phyloP scores from a whole-genome alignment of 2,113 vertebrate genomes.

The Melospiza georgiana region DNA sequence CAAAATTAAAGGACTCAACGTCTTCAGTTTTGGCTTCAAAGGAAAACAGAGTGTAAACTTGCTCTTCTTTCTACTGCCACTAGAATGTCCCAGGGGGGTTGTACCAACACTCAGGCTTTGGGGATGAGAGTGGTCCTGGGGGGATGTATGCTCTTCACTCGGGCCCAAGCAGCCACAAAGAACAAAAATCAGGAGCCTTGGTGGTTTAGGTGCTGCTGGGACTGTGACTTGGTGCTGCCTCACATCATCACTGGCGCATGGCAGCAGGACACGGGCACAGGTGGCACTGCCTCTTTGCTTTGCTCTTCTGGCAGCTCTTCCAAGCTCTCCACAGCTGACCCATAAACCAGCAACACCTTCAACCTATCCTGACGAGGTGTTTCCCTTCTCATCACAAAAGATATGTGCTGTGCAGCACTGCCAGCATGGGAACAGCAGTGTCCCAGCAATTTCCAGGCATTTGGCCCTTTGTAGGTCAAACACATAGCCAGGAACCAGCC shows the following conservation, averaged over 20 bases:
- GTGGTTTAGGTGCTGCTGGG: neutral
- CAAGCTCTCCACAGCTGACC: neutral
- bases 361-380: neutral
- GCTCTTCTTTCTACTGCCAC: neutral
- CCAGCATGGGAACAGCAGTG: neutral
- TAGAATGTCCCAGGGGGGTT: neutral
- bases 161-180: neutral
- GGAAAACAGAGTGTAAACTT: neutral
- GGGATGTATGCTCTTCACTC: fast-evolving
- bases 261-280: neutral
- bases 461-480: neutral
- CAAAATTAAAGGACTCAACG: neutral
- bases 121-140: neutral
- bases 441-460: neutral
- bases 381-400: neutral
- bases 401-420: neutral
- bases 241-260: neutral
- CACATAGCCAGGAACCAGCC: neutral
- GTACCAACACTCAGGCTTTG: neutral
- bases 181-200: neutral
- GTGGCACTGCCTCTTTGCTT: neutral
- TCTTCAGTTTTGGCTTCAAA: neutral
- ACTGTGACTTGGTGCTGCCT: neutral
- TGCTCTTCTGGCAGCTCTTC: neutral
- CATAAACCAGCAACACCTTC: neutral